Base-by-base conservation (phyloP, 2,888 invertebrate species). In the Flexamia atlantica region DNA sequence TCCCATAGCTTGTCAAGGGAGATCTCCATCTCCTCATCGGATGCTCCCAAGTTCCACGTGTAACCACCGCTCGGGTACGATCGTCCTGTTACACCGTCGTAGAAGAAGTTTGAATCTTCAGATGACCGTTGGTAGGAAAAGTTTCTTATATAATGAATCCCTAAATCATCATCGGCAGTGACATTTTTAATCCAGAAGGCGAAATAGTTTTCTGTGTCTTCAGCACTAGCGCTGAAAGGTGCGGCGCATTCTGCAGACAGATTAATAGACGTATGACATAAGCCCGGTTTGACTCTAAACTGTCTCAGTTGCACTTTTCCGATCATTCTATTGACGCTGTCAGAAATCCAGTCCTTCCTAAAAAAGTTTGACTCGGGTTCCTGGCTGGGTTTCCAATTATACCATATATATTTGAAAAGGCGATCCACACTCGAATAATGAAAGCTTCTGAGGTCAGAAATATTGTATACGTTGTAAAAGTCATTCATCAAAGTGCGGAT, bases 271-370 rank as follows among this genome's bases (percentile, higher is more conserved):
- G 25, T 25, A 5, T 60, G 20, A 14, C 60, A 60, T 23, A 14
- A 60, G 7, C 14, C 60, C 4, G 60, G 60, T 25, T 3, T 23
- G 5, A 60, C 60, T 25, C 60, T 60, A 25, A 60, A 60, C 25
- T 60, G 60, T 60, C 60, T 60, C 25, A 60, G 60, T 60, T 14
- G 20, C 7, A 60, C 14, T 25, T 60, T 60, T 17, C 25, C 60
- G 7, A 60, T 25, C 60, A 60, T 60, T 25, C 60, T 60, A 25
- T 25, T 60, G 25, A 60, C 25, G 7, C 60, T 25, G 25, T 60
- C 60, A 60, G 5, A 20, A 7, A 60, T 25, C 60, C 60, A 60
- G 25, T 60, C 60, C 5, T 14, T 5, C 25, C 60, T 60, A 14
- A 60, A 60, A 25, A 9, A 60, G 1, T 60, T 60, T 5, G 25